Conservation (phyloP, 30 jellyfish, hydroid and myxozoan species). For the Aurelia sp. region DNA sequence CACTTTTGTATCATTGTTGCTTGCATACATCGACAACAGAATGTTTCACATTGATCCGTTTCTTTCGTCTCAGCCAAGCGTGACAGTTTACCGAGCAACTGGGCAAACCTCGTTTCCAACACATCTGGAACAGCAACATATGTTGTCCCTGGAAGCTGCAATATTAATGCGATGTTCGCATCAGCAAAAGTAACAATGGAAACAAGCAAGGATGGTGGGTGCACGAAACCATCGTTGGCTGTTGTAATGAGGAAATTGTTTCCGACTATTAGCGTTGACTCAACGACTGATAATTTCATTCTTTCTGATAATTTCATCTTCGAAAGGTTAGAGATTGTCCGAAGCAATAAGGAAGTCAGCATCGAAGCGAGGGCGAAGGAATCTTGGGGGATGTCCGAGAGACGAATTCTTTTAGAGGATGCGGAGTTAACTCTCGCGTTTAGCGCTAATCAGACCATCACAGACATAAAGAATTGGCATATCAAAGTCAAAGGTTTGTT, state of each 20-base stretch:
- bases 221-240: conserved; percentile 37
- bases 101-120: neutral
- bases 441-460: conserved; percentile 6
- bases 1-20: too few relatives aligned
- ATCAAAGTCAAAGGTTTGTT: conserved; percentile 19
- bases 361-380: conserved; percentile 29
- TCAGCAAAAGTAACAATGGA: neutral
- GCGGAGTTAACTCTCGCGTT: conserved; percentile 31
- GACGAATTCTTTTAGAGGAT: neutral
- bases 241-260: conserved; percentile 9
- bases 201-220: neutral
- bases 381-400: conserved; percentile 1
- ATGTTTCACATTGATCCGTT: neutral
- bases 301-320: conserved; percentile 20
- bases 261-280: conserved; percentile 17
- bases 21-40: too few relatives aligned
- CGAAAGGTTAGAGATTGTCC: conserved; percentile 11
- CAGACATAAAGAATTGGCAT: conserved; percentile 26
- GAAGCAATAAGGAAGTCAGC: conserved; percentile 4
- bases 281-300: conserved; percentile 14
- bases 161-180: conserved; percentile 1
- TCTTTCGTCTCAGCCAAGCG: conserved; percentile 7
- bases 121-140: conserved; percentile 8
- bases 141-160: conserved; percentile 26
- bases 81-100: conserved; percentile 25